Evolutionary conservation across 2,797 vertebrate genomes (phyloP).

Genomic region (Paratrypauchen microcephalus): DNA sequence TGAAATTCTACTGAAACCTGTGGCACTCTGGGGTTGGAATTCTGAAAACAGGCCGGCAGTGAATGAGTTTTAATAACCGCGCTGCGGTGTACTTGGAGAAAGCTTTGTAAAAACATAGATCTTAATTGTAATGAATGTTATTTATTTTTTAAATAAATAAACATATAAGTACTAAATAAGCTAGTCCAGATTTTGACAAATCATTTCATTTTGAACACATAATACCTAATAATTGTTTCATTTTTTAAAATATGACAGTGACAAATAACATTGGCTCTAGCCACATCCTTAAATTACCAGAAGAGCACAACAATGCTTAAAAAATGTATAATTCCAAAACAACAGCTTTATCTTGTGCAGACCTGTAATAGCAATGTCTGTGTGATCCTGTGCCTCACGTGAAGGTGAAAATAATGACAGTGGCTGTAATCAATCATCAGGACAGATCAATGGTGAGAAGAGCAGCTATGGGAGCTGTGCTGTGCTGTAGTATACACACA

Average conservation of each 20-base stretch:
- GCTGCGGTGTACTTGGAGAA: constrained; percentile 8
- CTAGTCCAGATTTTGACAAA: neutral
- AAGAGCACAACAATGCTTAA: neutral
- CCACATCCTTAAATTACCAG: neutral
- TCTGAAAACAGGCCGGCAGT: too few species aligned
- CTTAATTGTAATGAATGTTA: neutral
- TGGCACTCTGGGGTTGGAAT: too few species aligned
- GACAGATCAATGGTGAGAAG: constrained; percentile 53
- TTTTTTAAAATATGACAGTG: neutral
- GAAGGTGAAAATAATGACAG: constrained; percentile 50
- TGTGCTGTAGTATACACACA: neutral
- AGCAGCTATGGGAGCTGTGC: constrained; percentile 51
- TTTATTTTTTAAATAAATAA: constrained; percentile 1
- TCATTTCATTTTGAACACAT: too few species aligned
- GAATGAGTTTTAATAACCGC: too few species aligned
- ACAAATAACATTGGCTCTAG: neutral
- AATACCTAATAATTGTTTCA: too few species aligned
- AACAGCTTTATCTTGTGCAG: neutral
- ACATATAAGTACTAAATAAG: neutral
- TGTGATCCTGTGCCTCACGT: constrained; percentile 23
- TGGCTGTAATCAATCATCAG: constrained; percentile 54
- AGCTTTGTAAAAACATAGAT: constrained; percentile 8
- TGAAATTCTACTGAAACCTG: too few species aligned
- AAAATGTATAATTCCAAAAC: neutral
- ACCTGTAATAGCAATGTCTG: constrained; percentile 22